Conservation (phyloP, 1,140 invertebrate genomes). For the Sweltsa coloradensis region DNA sequence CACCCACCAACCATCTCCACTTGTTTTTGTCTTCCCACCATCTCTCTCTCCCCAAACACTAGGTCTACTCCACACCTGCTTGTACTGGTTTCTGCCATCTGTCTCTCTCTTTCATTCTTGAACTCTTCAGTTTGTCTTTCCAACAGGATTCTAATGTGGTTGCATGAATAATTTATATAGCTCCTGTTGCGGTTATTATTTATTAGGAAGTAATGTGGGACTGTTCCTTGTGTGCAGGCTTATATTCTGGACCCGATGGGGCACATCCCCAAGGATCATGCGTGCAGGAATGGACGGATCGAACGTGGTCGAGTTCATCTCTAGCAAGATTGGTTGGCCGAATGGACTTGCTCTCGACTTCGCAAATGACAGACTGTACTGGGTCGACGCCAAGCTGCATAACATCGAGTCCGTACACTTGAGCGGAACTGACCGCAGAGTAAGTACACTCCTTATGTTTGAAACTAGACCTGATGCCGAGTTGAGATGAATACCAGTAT, state of each 20-base stretch:
- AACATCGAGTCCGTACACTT: constrained; percentile 64
- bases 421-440: constrained; percentile 52
- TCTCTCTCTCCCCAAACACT: too few species aligned
- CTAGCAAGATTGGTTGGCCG: constrained; percentile 62
- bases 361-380: constrained; percentile 62
- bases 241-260: constrained; percentile 84
- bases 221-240: constrained; percentile 30
- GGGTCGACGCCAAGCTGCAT: constrained; percentile 60
- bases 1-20: too few species aligned
- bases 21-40: too few species aligned
- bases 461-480: too few species aligned
- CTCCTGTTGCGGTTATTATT: not conserved
- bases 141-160: too few species aligned
- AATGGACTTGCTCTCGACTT: constrained; percentile 83
- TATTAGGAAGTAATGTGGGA: not conserved
- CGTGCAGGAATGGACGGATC: constrained; percentile 77
- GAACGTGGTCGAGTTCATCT: constrained; percentile 43
- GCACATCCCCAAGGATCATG: constrained; percentile 52
- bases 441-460: constrained; percentile 18
- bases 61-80: too few species aligned
- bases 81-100: too few species aligned
- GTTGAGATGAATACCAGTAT: too few species aligned
- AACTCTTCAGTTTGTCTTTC: too few species aligned
- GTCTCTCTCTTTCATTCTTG: too few species aligned
- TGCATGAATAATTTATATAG: too few species aligned